Conservation (phyloP, 2,888 invertebrate species). For the Stomorhina lunata region DNA sequence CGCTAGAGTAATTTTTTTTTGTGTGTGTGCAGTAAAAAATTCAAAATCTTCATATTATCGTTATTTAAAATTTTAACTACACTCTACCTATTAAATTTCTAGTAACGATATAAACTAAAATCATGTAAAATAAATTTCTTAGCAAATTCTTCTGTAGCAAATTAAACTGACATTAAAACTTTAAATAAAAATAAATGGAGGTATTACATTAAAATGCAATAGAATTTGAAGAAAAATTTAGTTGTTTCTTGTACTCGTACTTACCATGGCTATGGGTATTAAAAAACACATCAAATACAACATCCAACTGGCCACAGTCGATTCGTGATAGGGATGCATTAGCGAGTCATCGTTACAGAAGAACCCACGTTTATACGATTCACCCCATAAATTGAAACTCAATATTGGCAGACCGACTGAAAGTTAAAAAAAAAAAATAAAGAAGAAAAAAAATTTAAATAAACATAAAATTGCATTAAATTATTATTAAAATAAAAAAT, state of each 20-base stretch:
- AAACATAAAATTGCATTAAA: neutral
- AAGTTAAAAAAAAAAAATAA: slow-evolving; percentile 74
- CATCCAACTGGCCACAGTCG: slow-evolving; percentile 89
- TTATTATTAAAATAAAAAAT: neutral
- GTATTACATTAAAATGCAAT: neutral
- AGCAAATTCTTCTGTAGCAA: neutral
- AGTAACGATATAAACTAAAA: too few species aligned
- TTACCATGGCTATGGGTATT: slow-evolving; percentile 87
- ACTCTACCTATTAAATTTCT: too few species aligned
- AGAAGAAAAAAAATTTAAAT: neutral
- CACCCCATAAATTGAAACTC: slow-evolving; percentile 86
- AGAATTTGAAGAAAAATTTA: neutral
- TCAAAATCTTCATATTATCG: too few species aligned
- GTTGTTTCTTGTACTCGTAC: slow-evolving; percentile 78
- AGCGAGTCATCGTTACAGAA: slow-evolving; percentile 97
- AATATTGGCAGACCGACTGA: slow-evolving; percentile 89
- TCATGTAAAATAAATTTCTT: neutral
- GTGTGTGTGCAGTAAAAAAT: too few species aligned
- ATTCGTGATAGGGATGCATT: slow-evolving; percentile 90
- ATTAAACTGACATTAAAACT: neutral
- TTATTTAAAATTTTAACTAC: too few species aligned
- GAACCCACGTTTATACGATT: slow-evolving; percentile 92
- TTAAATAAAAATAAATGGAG: slow-evolving; percentile 11
- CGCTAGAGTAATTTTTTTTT: too few species aligned
- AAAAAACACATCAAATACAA: slow-evolving; percentile 88